Evolutionary conservation across 2,797 vertebrate genomes (phyloP), one percentile per base, ranked within the genome.

Genomic region (Bufotes viridis): DNA sequence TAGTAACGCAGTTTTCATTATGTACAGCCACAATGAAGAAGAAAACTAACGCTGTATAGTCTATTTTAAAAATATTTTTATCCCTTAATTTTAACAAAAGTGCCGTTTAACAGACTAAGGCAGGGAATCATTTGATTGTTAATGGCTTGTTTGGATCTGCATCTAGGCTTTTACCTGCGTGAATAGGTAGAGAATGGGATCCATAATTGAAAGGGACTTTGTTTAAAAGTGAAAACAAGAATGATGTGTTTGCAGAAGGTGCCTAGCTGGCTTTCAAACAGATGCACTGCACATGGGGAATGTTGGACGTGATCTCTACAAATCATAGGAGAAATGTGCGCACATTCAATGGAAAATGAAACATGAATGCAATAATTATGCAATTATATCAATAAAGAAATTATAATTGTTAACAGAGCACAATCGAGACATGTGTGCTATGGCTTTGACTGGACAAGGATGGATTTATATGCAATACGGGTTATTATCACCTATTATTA

Each of bases 361-460:
- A 84, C 70, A 51, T 58, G 29, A 75, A 84, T 49, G 57, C 55
- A 75, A 84, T 76, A 75, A 84, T 84, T 61, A 76, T 76, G 17
- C 70, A 84, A 84, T 75, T 84, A 84, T 75, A 76, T 60, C 34
- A 76, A 76, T 84, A 20, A 84, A 72, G 72, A 84, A 61, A 74
- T 74, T 53, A 6, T 84, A 84, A 84, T 84, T 75, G 70, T 76
- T 84, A 84, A 75, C 82, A 84, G 55, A 60, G 20, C 70, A 75
- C 81, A 69, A 7, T n/a, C 20, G 22, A 14, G 29, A 17, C 1
- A 15, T 18, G 8, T 18, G 8, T 29, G 7, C n/a, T 7, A 57
- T 78, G 76, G 53, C 55, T 15, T 58, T 29, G 51, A 81, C 17
- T 58, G 58, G 51, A 81, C 17, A 42, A 22, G n/a, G 29, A 63